These are phyloP conservation scores for Scaptomyza hsui DNA, from an alignment of 1,140 invertebrate species.

Conservation along the genomic window DNA sequence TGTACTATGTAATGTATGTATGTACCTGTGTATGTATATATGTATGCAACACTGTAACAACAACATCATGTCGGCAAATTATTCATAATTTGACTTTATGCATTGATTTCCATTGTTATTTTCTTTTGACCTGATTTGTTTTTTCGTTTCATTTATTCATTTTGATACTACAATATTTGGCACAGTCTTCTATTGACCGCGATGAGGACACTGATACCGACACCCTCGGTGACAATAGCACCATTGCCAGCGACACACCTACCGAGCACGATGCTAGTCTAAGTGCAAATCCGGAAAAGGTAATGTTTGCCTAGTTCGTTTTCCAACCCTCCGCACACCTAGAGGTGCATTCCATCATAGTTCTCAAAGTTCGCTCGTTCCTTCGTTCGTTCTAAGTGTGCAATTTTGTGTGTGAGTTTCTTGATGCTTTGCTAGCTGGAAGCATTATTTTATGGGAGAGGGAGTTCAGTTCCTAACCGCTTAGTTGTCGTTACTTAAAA, in stretches of 20 bases:
- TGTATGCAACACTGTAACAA: not conserved
- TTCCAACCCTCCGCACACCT: too few species aligned
- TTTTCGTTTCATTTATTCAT: slow-evolving; percentile 35
- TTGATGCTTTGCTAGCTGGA: slow-evolving; percentile 19
- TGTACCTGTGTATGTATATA: slow-evolving; percentile 2
- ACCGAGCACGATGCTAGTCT: slow-evolving; percentile 61
- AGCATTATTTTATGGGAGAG: not conserved
- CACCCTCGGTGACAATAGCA: slow-evolving; percentile 59
- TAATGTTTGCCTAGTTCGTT: slow-evolving; percentile 18
- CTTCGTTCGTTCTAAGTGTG: slow-evolving; percentile 23
- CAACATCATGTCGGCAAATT: not conserved
- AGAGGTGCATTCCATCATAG: not conserved
- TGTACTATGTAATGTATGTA: slow-evolving; percentile 6
- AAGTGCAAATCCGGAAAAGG: slow-evolving; percentile 10
- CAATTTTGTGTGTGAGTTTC: slow-evolving; percentile 8
- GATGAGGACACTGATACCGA: slow-evolving; percentile 67
- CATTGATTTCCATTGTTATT: slow-evolving; percentile 32
- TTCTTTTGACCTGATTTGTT: slow-evolving; percentile 23
- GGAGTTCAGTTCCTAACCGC: slow-evolving; percentile 5
- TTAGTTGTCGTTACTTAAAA: slow-evolving; percentile 16
- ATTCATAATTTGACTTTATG: slow-evolving; percentile 11
- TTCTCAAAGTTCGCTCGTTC: slow-evolving; percentile 22
- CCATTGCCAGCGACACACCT: slow-evolving; percentile 68
- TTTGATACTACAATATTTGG: slow-evolving; percentile 24
- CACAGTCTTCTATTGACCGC: slow-evolving; percentile 63